Base-by-base conservation (phyloP, 2,888 invertebrate species). In the Aspidiotus destructor region DNA sequence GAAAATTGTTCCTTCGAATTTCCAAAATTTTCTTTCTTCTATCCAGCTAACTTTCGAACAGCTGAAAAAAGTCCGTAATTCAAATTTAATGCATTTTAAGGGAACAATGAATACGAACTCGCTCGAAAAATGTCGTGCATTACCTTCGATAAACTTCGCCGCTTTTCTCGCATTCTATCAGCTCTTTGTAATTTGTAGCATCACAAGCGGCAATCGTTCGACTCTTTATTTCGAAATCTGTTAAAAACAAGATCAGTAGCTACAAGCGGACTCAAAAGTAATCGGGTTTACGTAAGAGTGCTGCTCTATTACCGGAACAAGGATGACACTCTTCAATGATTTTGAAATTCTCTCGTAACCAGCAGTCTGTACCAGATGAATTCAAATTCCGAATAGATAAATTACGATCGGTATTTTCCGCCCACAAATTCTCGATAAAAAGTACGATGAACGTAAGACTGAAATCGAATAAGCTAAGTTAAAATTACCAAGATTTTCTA, bases 11-110 rank as follows among this genome's bases (percentile, higher is more conserved):
- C 84, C 83, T 75, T 90, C 86, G 75, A 92, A 91, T 73, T 87
- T 84, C 87, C 89, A 90, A 77, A 89, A 95, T 69, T 86, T 84
- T 71, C 85, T 82, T 76, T 92, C 89, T 75, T 93, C 92, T 63
- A 91, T 81, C 80, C 88, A 88, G 3, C 88, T 88, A 15, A 91
- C 88, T 76, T 85, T 83, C 75, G 91, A 90, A 80, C 94, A 94
- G 77, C 93, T 88, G 79, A 72, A 84, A 82, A 63, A 70, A 68
- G 67, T 64, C 9, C 40, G 16, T 2, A 54, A 13, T 60, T 40
- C 41, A 60, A 67, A 65, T 42, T 16, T 8, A 55, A n/a, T 11
- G 48, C 11, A 52, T 60, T 65, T 58, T 58, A 61, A 53, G 52
- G 44, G 41, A 40, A 8, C 10, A 53, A 15, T 60, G 0, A 9